These are phyloP conservation scores for Zaprionus obscuricornis DNA, from an alignment of 2,888 invertebrate species.

Conservation along the genomic window DNA sequence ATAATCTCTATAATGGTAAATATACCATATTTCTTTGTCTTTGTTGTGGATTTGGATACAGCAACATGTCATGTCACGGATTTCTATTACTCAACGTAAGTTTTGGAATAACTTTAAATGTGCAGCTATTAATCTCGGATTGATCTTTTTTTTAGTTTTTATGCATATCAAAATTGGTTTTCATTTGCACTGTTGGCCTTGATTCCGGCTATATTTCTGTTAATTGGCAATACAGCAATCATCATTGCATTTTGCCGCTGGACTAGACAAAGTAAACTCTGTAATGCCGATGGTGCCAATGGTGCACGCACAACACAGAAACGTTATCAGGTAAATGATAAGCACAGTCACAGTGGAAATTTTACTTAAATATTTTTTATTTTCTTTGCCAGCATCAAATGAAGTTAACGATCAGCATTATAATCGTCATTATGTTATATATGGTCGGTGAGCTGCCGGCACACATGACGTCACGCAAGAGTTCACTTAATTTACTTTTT, in stretches of 20 bases:
- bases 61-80: conserved; percentile 78
- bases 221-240: conserved; percentile 82
- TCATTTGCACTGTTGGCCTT: conserved; percentile 81
- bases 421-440: conserved; percentile 84
- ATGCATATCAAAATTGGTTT: conserved; percentile 83
- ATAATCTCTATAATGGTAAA: conserved; percentile 78
- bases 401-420: conserved; percentile 84
- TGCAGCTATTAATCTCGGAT: not conserved
- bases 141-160: conserved; percentile 70
- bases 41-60: conserved; percentile 69
- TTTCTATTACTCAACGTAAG: conserved; percentile 82
- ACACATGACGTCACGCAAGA: conserved; percentile 84
- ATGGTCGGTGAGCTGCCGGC: conserved; percentile 85
- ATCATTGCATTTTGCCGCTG: conserved; percentile 80
- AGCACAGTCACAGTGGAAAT: not conserved
- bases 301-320: conserved; percentile 57
- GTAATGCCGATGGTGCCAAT: too few species aligned
- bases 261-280: conserved; percentile 65
- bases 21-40: conserved; percentile 83
- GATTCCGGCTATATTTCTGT: conserved; percentile 81
- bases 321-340: conserved; percentile 67
- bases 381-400: conserved; percentile 83
- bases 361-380: not conserved
- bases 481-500: conserved; percentile 84
- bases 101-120: conserved; percentile 1